A percentile compares a stretch with the other conserved stretches of the same genome.
Conservation (phyloP, 2,888 invertebrate genomes). For the Diaprepes abbreviatus region DNA sequence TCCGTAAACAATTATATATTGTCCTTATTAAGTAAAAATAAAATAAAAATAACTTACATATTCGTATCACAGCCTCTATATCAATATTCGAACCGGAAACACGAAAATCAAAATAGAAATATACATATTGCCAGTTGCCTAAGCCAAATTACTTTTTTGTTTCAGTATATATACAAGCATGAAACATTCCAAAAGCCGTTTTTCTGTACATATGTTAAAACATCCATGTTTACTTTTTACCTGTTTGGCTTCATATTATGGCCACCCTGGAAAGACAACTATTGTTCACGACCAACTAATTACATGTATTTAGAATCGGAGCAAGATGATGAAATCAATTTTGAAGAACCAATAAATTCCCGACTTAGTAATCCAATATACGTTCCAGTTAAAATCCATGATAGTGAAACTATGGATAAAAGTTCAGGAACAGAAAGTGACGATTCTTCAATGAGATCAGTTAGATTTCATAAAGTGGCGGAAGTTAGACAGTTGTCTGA, state of each 20-base stretch:
- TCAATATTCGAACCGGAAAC: too few relatives aligned
- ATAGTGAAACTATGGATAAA: conserved; percentile 68
- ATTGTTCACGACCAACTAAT: conserved; percentile 73
- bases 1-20: too few relatives aligned
- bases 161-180: conserved; percentile 88
- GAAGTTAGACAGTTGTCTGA: conserved; percentile 93
- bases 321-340: conserved; percentile 84
- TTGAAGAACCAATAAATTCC: conserved; percentile 71
- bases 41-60: too few relatives aligned
- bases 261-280: conserved; percentile 89
- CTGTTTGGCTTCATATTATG: conserved; percentile 90
- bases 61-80: too few relatives aligned
- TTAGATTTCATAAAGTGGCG: conserved; percentile 87
- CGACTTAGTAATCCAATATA: conserved; percentile 87
- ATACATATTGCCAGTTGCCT: too few relatives aligned
- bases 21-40: too few relatives aligned
- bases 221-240: conserved; percentile 93
- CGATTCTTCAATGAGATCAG: conserved; percentile 80
- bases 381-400: conserved; percentile 87
- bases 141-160: too few relatives aligned
- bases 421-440: conserved; percentile 86
- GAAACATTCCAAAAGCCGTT: conserved; percentile 93
- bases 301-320: conserved; percentile 85
- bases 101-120: too few relatives aligned
- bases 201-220: conserved; percentile 95